phyloP scores from a whole-genome alignment of 2,113 vertebrate genomes.

The Phrynosoma platyrhinos region DNA sequence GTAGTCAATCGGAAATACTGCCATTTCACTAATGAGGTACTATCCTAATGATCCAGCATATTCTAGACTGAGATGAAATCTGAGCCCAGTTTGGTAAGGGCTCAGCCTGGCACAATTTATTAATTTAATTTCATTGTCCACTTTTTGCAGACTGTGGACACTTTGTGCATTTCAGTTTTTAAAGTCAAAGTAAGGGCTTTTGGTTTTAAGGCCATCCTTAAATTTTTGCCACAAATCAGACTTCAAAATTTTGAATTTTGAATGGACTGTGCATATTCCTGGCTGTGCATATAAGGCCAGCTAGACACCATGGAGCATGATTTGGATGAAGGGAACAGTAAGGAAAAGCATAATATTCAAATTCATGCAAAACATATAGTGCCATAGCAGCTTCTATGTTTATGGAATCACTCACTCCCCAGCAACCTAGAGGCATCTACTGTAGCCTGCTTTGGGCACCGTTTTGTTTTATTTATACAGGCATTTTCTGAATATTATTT shows the following conservation, averaged over 20 bases:
- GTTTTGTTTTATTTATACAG: too few relatives aligned
- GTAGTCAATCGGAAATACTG: background rate
- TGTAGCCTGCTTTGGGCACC: too few relatives aligned
- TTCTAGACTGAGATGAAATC: background rate
- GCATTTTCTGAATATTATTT: too few relatives aligned
- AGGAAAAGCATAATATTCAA: background rate
- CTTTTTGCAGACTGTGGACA: background rate
- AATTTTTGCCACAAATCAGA: background rate
- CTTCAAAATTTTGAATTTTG: background rate
- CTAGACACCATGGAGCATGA: too few relatives aligned
- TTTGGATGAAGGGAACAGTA: background rate
- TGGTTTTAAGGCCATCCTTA: background rate
- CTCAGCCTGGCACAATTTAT: background rate
- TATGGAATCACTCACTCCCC: too few relatives aligned
- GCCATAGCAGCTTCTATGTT: background rate
- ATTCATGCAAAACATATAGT: background rate
- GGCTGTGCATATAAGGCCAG: background rate
- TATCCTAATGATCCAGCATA: background rate
- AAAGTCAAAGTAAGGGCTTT: background rate
- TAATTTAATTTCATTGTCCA: background rate
- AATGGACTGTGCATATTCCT: background rate
- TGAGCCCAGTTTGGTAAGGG: background rate
- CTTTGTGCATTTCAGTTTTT: background rate
- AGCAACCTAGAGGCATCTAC: too few relatives aligned
- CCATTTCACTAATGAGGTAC: background rate